phyloP scores from a whole-genome alignment of 2,113 vertebrate species.

The Urocynchramus pylzowi region DNA sequence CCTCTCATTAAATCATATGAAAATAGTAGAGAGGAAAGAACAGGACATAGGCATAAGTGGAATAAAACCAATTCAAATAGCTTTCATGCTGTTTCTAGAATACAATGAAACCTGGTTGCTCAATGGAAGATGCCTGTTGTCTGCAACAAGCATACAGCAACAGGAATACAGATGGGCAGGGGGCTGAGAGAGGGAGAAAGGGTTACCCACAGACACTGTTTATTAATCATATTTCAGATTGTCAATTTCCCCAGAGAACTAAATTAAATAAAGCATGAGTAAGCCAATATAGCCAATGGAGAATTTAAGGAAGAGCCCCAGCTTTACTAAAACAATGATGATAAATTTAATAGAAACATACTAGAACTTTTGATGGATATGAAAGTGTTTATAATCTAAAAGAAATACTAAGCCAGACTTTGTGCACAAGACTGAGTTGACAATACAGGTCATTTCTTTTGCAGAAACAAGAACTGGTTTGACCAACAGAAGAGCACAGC shows the following conservation, averaged over 20 bases:
- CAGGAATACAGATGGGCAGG: background rate
- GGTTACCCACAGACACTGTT: background rate
- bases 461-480: background rate
- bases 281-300: background rate
- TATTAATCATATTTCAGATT: background rate
- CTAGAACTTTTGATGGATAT: background rate
- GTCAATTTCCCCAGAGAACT: background rate
- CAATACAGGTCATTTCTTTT: background rate
- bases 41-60: background rate
- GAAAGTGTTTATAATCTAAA: background rate
- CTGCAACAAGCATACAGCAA: background rate
- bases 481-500: background rate
- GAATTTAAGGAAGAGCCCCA: background rate
- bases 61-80: constrained; percentile 35
- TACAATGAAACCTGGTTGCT: background rate
- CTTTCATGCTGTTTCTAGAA: constrained; percentile 38
- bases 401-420: background rate
- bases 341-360: background rate
- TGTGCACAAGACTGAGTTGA: background rate
- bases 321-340: background rate
- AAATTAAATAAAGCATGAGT: background rate
- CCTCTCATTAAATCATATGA: constrained; percentile 44
- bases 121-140: background rate
- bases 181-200: background rate
- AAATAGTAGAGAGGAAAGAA: constrained; percentile 22